phyloP scores from a whole-genome alignment of 2,888 invertebrate genomes.

The Operophtera brumata region DNA sequence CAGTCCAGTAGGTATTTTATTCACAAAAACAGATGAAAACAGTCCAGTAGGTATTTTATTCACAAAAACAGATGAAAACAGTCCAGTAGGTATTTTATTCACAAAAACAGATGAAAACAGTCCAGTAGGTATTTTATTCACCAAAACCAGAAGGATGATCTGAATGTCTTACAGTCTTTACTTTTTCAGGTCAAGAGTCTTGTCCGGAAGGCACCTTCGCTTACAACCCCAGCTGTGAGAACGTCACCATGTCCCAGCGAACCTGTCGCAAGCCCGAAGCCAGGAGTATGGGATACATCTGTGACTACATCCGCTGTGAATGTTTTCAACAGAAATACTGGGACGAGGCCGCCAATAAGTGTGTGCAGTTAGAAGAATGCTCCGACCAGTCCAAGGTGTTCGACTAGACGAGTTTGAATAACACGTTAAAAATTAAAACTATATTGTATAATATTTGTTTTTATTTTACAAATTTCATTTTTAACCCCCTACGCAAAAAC shows the following conservation, averaged over 20 bases:
- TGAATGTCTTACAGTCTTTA: too few relatives aligned
- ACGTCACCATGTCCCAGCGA: slow-evolving; percentile 37
- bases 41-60: too few relatives aligned
- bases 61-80: too few relatives aligned
- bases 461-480: too few relatives aligned
- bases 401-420: neutral
- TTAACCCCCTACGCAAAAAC: too few relatives aligned
- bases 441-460: too few relatives aligned
- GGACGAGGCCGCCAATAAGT: slow-evolving; percentile 42
- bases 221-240: slow-evolving; percentile 37
- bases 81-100: too few relatives aligned
- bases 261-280: slow-evolving; percentile 41
- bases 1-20: too few relatives aligned
- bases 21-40: too few relatives aligned
- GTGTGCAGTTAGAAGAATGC: slow-evolving; percentile 41
- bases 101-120: too few relatives aligned
- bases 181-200: slow-evolving; percentile 37
- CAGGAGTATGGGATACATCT: slow-evolving; percentile 36
- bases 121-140: neutral
- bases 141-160: too few relatives aligned
- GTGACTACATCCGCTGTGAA: slow-evolving; percentile 48
- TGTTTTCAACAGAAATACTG: slow-evolving; percentile 39
- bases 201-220: slow-evolving; percentile 42
- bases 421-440: too few relatives aligned
- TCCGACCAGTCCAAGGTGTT: slow-evolving; percentile 35